Percentiles rank a stretch among this genome's conserved stretches.
phyloP scores from a whole-genome alignment of 2,888 invertebrate species.

The Erebia ligea region DNA sequence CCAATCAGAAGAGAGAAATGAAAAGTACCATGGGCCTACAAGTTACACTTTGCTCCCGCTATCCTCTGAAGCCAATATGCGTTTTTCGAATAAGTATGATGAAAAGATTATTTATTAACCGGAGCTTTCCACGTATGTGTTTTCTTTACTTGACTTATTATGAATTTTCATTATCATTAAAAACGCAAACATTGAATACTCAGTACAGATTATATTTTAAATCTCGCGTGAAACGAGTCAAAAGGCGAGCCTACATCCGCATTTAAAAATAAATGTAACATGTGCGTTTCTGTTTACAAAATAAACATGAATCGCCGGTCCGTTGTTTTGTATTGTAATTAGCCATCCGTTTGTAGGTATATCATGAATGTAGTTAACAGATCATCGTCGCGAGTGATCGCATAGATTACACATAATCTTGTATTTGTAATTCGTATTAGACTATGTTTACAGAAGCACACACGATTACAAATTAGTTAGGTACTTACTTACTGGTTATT shows the following conservation, averaged over 20 bases:
- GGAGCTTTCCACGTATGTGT: too few species aligned
- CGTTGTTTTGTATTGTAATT: slow-evolving; percentile 16
- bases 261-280: slow-evolving; percentile 14
- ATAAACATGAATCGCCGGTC: slow-evolving; percentile 5
- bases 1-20: too few species aligned
- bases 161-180: too few species aligned
- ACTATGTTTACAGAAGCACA: not conserved
- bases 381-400: slow-evolving; percentile 21
- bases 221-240: too few species aligned
- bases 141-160: too few species aligned
- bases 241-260: not conserved
- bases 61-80: too few species aligned
- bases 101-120: too few species aligned
- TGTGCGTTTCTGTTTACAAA: slow-evolving; percentile 18
- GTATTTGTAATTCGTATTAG: slow-evolving; percentile 2
- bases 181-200: too few species aligned
- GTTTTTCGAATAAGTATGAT: too few species aligned
- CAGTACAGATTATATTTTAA: too few species aligned
- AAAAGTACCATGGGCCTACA: too few species aligned
- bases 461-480: slow-evolving; percentile 4
- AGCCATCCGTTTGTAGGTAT: slow-evolving; percentile 9
- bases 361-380: slow-evolving; percentile 17
- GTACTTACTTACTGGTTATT: not conserved
- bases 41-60: too few species aligned
- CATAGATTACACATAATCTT: slow-evolving; percentile 7